A percentile compares a stretch with the other conserved stretches of the same genome.
phyloP scores from a whole-genome alignment of 2,113 vertebrate species.

The Circaetus gallicus region DNA sequence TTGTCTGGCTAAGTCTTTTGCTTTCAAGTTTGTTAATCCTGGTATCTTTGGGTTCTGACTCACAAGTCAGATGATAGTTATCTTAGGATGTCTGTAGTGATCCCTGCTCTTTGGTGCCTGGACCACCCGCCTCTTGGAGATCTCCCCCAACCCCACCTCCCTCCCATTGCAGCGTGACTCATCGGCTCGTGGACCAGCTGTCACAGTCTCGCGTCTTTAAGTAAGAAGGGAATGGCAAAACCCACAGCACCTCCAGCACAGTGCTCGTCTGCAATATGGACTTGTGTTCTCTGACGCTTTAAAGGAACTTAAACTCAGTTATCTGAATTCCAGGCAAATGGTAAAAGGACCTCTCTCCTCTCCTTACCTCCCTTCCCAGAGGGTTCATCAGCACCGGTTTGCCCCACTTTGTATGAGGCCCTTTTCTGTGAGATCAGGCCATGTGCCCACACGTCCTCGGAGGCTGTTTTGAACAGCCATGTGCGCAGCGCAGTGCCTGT shows the following conservation, averaged over 20 bases:
- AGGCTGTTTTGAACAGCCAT: neutral
- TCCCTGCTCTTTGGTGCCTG: neutral
- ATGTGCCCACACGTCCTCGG: rapidly evolving
- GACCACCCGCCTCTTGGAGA: conserved; percentile 9
- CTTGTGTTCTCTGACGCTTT: neutral
- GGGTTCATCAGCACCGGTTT: neutral
- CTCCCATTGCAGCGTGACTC: neutral
- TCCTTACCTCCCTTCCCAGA: neutral
- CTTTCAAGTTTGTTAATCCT: conserved; percentile 58
- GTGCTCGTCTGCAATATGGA: neutral
- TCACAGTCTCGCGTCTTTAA: neutral
- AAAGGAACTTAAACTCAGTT: neutral
- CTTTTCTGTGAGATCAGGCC: neutral
- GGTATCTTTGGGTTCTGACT: conserved; percentile 36
- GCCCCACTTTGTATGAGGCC: rapidly evolving
- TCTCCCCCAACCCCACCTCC: neutral
- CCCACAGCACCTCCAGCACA: neutral
- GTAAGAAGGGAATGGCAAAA: neutral
- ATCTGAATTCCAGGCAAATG: neutral
- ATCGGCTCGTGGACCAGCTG: rapidly evolving
- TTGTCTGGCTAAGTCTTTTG: conserved; percentile 20
- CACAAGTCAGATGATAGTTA: conserved; percentile 48
- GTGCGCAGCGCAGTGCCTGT: rapidly evolving
- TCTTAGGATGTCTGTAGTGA: conserved; percentile 30
- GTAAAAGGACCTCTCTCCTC: neutral